Evolutionary conservation across 1,140 invertebrate genomes (phyloP), one percentile per base, ranked within the genome.

Genomic region (Temnothorax nylanderi): DNA sequence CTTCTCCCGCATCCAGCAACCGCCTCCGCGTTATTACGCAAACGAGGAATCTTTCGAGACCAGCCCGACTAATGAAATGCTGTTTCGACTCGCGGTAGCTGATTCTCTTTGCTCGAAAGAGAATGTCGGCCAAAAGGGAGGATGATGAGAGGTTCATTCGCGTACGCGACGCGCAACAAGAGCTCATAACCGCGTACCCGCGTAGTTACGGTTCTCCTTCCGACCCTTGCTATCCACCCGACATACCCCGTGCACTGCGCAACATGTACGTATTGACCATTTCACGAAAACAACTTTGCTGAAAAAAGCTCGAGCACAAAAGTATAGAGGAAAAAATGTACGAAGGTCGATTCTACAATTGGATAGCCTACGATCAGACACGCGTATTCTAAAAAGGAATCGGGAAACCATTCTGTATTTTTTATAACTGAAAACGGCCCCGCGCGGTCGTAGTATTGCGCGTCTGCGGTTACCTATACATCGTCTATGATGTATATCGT

Each of bases 41-140:
- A 76, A 85, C 56, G 37, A 85, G 49, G 47, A 85, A 85, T 84
- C 80, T 84, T 74, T 84, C 41, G 69, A 74, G 67, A 26, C 18
- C 69, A 37, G 21, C 0, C 5, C 54, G 32, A 47, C 26, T 84
- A 84, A 84, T 84, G 80, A 84, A 84, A 84, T 47, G 54, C 71
- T 75, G 80, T 74, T 75, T 84, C 54, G 58, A 44, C 47, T 49
- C 21, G 44, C 44, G 49, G 47, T 67, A 54, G 21, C 56, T 77
- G 67, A 74, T 74, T 84, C 67, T 60, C 54, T 32, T 37, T 58
- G 26, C 13, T 18, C 41, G 13, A 47, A 74, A 47, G 67, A 74
- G 67, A 74, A 74, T 54, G 67, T 74, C 41, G 54, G 67, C 11
- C 69, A 34, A 54, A 74, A 18, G 69, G 34, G 54, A 62, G 41